Base-by-base conservation (phyloP, 2,888 invertebrate species). In the Leptopilina drosophilae region DNA sequence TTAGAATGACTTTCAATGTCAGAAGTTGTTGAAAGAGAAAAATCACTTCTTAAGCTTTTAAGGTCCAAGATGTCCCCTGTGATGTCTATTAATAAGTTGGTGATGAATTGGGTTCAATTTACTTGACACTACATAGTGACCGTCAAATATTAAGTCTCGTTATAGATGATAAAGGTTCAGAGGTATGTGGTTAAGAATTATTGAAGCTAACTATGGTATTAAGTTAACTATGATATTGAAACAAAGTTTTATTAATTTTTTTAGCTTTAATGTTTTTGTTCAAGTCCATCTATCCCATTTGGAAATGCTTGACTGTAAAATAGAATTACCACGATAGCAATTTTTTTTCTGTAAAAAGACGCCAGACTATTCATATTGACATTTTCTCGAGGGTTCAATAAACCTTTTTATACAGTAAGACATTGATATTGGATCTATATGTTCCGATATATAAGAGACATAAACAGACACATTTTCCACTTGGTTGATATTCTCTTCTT, bases 281-380 rank as follows among this genome's bases (percentile, higher is more conserved):
- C 14, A 8, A n/a, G 42, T 42, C 20, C 20, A 20, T 20, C 1
- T 20, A 20, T 20, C 20, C 0, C 0, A 20, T 20, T 20, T 20
- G 20, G 1, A 20, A 20, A 20, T 20, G 20, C 20, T 20, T 20
- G 20, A 67, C 46, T 67, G 67, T 49, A 67, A 20, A 46, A 62
- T 62, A 9, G 20, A 62, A 67, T 20, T 46, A 46, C 42, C 49
- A 49, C 49, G 5, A 9, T 46, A 42, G 42, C 20, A 12, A 20
- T 42, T 11, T 67, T 67, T 49, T 67, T 67, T 49, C 20, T 67
- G 49, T 67, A 20, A 67, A 12, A 67, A 42, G 67, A 9, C 20
- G 20, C 20, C 40, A 42, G 15, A 12, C 11, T 15, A 46, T 20
- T 42, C 12, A n/a, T 49, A 15, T 49, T 42, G 42, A 42, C 42